Conservation (phyloP, 2,888 invertebrate genomes). For the Acanthosoma haemorrhoidale region DNA sequence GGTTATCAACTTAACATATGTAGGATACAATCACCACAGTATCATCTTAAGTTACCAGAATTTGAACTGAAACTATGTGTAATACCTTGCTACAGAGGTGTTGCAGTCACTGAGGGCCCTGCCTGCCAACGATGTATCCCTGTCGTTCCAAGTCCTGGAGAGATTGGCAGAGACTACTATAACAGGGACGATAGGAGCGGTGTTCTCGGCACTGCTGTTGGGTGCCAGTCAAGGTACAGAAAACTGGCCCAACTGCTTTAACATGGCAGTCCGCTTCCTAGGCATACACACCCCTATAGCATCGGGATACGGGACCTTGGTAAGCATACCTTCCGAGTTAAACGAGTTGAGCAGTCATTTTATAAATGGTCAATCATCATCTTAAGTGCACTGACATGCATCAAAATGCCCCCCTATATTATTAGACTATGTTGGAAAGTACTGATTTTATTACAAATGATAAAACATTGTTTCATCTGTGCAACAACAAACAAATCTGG, state of each 20-base stretch:
- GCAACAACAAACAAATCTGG: too few species aligned
- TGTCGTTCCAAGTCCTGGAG: background rate
- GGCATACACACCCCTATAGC: background rate
- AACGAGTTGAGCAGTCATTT: too few species aligned
- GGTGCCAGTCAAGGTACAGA: background rate
- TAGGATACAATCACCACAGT: too few species aligned
- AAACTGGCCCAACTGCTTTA: background rate
- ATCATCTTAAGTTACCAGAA: too few species aligned
- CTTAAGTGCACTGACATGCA: too few species aligned
- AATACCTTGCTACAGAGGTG: background rate
- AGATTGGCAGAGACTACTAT: background rate
- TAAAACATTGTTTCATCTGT: background rate
- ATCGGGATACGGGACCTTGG: background rate
- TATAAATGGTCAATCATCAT: too few species aligned
- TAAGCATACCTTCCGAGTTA: too few species aligned
- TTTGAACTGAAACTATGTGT: too few species aligned
- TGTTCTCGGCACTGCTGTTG: background rate
- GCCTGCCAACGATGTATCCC: background rate
- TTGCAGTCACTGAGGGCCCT: background rate
- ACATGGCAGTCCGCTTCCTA: background rate
- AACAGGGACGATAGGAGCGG: background rate
- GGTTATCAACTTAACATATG: too few species aligned
- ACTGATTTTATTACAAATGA: too few species aligned
- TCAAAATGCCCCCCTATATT: too few species aligned
- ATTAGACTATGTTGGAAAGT: too few species aligned